Conservation (phyloP, 2,113 vertebrate genomes). For the Enhydra lutris region DNA sequence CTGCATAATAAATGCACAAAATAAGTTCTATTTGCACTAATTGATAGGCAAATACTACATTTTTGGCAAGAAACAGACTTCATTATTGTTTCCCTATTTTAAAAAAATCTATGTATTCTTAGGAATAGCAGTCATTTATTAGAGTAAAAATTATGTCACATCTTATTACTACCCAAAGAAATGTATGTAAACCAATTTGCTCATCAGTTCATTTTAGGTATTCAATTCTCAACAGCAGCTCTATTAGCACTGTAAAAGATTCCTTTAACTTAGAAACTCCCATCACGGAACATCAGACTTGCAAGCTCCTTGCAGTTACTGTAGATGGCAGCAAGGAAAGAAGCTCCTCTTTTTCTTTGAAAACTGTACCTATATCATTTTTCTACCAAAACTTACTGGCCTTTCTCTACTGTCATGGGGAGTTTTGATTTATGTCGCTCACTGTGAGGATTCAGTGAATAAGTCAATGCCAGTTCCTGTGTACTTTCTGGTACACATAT, state of each 20-base stretch:
- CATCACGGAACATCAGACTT: background rate
- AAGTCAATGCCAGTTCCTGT: constrained; percentile 40
- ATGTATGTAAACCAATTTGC: background rate
- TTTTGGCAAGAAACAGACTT: background rate
- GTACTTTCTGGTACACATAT: constrained; percentile 12
- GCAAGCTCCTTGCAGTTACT: background rate
- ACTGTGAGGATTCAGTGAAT: constrained; percentile 43
- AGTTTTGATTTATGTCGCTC: constrained; percentile 62
- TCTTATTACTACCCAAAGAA: background rate
- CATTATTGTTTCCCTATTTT: background rate
- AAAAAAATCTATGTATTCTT: background rate
- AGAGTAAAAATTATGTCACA: background rate
- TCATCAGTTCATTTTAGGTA: background rate
- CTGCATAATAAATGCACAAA: background rate
- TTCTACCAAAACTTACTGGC: background rate
- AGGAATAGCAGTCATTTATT: background rate
- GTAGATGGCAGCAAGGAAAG: background rate
- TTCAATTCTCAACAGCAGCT: background rate
- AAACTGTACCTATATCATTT: background rate
- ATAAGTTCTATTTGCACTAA: background rate
- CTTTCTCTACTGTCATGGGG: constrained; percentile 42
- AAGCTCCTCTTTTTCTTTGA: background rate
- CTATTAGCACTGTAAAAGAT: background rate
- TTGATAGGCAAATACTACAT: background rate
- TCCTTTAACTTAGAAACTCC: background rate